Evolutionary conservation across 1,140 invertebrate genomes (phyloP).

Genomic region (Akabosia matsudoensis): DNA sequence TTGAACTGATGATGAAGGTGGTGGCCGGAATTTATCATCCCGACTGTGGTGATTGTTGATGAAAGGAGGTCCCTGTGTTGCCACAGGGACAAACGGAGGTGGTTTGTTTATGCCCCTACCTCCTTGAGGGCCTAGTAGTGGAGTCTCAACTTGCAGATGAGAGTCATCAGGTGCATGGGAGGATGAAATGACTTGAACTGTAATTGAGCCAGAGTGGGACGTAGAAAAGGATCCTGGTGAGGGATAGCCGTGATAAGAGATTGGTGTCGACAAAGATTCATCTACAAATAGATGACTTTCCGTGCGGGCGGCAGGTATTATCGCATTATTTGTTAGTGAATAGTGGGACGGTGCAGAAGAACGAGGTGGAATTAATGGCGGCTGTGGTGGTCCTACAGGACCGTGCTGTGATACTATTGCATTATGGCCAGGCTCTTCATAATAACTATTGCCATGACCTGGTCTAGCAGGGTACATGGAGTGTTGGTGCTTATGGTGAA

Average conservation of each 20-base stretch:
- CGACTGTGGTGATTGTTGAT: constrained; percentile 25
- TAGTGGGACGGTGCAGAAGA: constrained; percentile 9
- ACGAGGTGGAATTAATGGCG: background rate
- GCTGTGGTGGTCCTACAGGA: background rate
- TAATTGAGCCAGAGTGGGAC: constrained; percentile 52
- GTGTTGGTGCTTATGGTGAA: constrained; percentile 20
- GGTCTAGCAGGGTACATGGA: constrained; percentile 1
- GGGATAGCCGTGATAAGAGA: constrained; percentile 50
- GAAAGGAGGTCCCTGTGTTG: constrained; percentile 26
- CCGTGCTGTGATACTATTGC: constrained; percentile 20
- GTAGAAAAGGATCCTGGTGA: constrained; percentile 48
- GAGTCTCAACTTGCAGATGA: constrained; percentile 57
- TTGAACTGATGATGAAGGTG: constrained; percentile 1
- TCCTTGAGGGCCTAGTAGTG: constrained; percentile 50
- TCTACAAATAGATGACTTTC: constrained; percentile 52
- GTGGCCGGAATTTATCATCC: constrained; percentile 12
- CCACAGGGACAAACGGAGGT: constrained; percentile 36
- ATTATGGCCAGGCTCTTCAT: constrained; percentile 13
- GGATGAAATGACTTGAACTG: constrained; percentile 55
- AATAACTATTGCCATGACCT: constrained; percentile 20
- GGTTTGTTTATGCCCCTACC: constrained; percentile 26
- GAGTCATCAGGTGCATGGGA: constrained; percentile 53
- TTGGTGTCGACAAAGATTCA: constrained; percentile 52
- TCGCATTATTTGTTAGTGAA: constrained; percentile 45
- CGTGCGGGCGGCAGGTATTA: constrained; percentile 49